Evolutionary conservation across 2,888 invertebrate species (phyloP).

Genomic region (Chymomyza fuscimana): DNA sequence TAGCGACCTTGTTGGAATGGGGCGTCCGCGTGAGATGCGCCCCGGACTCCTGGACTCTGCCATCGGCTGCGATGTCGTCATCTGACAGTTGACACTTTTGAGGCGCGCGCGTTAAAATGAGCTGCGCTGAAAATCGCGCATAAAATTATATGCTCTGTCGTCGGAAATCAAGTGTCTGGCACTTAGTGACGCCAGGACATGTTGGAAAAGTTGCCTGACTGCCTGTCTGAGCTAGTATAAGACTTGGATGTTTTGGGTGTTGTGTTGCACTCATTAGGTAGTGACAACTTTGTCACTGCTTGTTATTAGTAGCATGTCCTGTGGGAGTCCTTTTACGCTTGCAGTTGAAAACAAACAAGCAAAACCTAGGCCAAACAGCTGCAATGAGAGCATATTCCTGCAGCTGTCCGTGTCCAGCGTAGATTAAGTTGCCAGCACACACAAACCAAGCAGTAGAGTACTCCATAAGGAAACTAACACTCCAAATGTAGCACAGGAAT

Average conservation of each 20-base stretch:
- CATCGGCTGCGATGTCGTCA: not conserved
- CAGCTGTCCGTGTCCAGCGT: constrained; percentile 40
- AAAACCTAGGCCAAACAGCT: constrained; percentile 29
- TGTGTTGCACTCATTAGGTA: constrained; percentile 67
- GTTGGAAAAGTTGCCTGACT: constrained; percentile 7
- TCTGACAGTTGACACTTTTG: constrained; percentile 65
- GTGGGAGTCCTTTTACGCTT: constrained; percentile 50
- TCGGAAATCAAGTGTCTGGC: constrained; percentile 62
- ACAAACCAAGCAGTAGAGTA: too few species aligned
- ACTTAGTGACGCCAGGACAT: constrained; percentile 55
- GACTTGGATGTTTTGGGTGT: constrained; percentile 48
- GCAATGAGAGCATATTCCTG: not conserved
- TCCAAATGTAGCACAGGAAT: constrained; percentile 38
- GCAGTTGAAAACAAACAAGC: constrained; percentile 43
- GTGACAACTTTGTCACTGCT: constrained; percentile 55
- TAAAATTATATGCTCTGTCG: constrained; percentile 57
- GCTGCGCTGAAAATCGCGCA: constrained; percentile 47
- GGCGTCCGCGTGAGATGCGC: constrained; percentile 3
- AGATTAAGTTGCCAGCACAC: constrained; percentile 43
- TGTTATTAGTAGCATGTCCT: constrained; percentile 60
- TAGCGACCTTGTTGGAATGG: constrained; percentile 39
- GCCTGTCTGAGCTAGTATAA: constrained; percentile 2
- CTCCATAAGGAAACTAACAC: constrained; percentile 5
- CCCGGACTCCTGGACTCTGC: too few species aligned
- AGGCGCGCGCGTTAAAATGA: constrained; percentile 18